Base-by-base conservation (phyloP, 2,888 invertebrate species). In the Dasysyrphus tricinctus region DNA sequence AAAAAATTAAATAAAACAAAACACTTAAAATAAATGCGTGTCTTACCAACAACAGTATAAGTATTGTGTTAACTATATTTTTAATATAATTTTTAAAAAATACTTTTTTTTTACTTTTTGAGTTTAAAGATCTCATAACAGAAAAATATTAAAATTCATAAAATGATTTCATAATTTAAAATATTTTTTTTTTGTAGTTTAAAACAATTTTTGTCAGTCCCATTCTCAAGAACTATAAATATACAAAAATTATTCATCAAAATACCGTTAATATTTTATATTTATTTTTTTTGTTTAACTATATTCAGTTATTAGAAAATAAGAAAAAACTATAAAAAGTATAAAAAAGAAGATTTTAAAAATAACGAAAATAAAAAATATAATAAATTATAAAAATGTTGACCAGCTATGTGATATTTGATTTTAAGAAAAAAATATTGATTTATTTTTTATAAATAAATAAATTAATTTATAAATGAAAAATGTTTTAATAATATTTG, bases 351-450 rank as follows among this genome's bases (percentile, higher is more conserved):
- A 56, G 65, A 65, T 39, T 29, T 11, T 24, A 39, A 54, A 63
- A 54, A 57, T 2, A 44, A 67, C 9, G 8, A 39, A 24, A 24
- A 24, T 24, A 24, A 56, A 34, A 11, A 12, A 37, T 12, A 56
- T 12, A 37, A 69, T 29, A 47, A 42, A 44, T 47, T 49, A 74
- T 65, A 76, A 72, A 51, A 54, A 69, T 42, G 69, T 84, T 84
- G 72, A 88, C 87, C 88, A 89, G 90, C 89, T 91, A 91, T 92
- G 91, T 92, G 91, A 92, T 92, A 92, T 91, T 90, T 92, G 91
- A 90, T 90, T 89, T 89, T 92, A 92, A 92, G 92, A 89, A 80
- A 86, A n/a, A 59, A 37, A 88, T 86, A 89, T 89, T 89, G 88
- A 78, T 61, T 74, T 59, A 70, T 74, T 44, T 42, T 32, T 49